Evolutionary conservation across 35 echinoderm and acorn worm genomes (phyloP), one percentile per base, ranked within the genome.

Genomic region (Apostichopus japonicus): DNA sequence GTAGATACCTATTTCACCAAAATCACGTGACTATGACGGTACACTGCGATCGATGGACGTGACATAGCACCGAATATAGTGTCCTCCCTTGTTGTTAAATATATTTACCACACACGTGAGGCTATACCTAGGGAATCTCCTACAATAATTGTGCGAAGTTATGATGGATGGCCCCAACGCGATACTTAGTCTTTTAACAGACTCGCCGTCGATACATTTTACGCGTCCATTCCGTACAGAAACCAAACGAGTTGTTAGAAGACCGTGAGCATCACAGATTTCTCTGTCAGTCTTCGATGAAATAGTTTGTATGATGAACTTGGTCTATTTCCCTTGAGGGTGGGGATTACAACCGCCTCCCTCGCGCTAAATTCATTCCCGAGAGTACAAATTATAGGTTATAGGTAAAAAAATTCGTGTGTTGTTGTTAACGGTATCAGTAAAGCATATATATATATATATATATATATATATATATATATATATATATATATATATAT

Each of bases 231-330:
- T 24, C 78, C 5, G 63, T 9, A 19, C 11, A 67, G 78, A 80
- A 80, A 80, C 21, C 78, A 80, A 80, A 80, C 52, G 78, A 80
- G 78, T 25, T 33, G 24, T 24, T 80, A 14, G 24, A 80, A 25
- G 78, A 80, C 14, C 78, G 78, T 80, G 78, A 80, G 78, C 24
- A 80, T 25, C 23, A 80, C 78, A 80, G 78, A 80, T 80, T 80
- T 53, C 33, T 25, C 11, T 11, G 19, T 67, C 33, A 44, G 63
- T 67, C 63, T 67, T 67, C 5, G 78, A 80, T 79, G 24, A 14
- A 33, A 33, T n/a, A 53, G 24, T 44, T 25, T 80, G 24, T 80
- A 24, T 80, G 24, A 44, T 33, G 78, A 80, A 80, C 78, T 80
- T 80, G 78, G 33, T 53, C 14, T 15, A 80, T 80, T 80, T 80